phyloP scores from a whole-genome alignment of 2,888 invertebrate species.

The Drosophila neonasuta region DNA sequence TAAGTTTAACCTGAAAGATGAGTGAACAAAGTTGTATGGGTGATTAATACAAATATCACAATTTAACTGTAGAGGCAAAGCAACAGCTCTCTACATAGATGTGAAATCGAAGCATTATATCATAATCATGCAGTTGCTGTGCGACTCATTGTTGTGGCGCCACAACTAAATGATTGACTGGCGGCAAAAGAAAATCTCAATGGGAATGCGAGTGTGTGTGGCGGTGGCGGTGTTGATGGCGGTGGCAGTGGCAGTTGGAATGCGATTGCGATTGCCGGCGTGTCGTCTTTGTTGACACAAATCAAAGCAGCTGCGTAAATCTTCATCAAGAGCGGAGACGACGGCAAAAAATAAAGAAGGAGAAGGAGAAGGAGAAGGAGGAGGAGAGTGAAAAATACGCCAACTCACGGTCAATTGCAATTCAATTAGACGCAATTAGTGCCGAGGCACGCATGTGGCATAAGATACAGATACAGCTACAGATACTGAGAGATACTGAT shows the following conservation, averaged over 20 bases:
- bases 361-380: background rate
- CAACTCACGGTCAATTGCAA: constrained; percentile 78
- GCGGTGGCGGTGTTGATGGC: background rate
- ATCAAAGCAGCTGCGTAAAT: constrained; percentile 75
- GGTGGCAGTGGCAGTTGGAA: constrained; percentile 1
- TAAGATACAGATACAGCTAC: constrained; percentile 41
- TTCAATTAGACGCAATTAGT: constrained; percentile 78
- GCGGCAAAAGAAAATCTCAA: constrained; percentile 31
- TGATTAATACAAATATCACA: no score
- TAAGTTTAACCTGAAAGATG: fast-evolving
- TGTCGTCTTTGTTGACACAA: constrained; percentile 70
- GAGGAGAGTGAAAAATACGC: constrained; percentile 72
- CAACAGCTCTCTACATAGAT: background rate
- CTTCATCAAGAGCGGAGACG: constrained; percentile 64
- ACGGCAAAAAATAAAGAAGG: constrained; percentile 2
- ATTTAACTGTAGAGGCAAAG: background rate
- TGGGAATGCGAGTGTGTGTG: constrained; percentile 12
- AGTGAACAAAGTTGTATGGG: no score
- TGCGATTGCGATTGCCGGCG: constrained; percentile 9
- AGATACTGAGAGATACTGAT: constrained; percentile 41
- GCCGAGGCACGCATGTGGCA: constrained; percentile 52
- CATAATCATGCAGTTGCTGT: constrained; percentile 12
- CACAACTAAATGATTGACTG: constrained; percentile 50
- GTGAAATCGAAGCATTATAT: constrained; percentile 2
- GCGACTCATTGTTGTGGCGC: constrained; percentile 53